phyloP scores from a whole-genome alignment of 2,888 invertebrate genomes.

The Zele albiditarsus region DNA sequence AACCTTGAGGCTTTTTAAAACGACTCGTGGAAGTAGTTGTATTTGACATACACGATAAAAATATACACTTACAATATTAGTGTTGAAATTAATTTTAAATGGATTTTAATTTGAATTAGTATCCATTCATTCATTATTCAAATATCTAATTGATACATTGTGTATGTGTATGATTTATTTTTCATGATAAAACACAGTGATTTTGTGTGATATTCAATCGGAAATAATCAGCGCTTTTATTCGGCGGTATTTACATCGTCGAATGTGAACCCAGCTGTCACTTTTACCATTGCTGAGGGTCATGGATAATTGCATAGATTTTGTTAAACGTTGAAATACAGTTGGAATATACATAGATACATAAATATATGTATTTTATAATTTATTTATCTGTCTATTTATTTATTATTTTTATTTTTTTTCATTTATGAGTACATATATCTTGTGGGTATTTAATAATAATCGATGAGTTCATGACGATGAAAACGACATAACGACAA shows the following conservation, averaged over 20 bases:
- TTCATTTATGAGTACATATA: background rate
- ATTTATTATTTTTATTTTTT: conserved; percentile 14
- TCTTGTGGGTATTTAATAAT: background rate
- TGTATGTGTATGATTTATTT: background rate
- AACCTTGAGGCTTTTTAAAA: conserved; percentile 32
- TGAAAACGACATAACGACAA: background rate
- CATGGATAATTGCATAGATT: conserved; percentile 10
- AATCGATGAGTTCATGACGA: background rate
- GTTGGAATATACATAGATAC: background rate
- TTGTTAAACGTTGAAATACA: background rate
- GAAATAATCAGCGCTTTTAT: background rate
- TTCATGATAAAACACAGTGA: conserved; percentile 1
- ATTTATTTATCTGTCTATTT: conserved; percentile 1
- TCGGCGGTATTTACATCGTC: conserved; percentile 40
- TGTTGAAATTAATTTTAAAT: conserved; percentile 2
- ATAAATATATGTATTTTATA: background rate
- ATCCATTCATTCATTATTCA: background rate
- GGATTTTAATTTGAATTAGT: background rate
- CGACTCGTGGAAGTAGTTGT: conserved; percentile 1
- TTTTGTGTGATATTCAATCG: conserved; percentile 5
- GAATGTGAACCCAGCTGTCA: conserved; percentile 45
- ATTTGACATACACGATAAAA: conserved; percentile 17
- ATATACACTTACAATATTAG: background rate
- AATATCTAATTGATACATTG: background rate
- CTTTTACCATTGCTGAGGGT: conserved; percentile 34